A percentile compares a stretch with the other conserved stretches of the same genome.
Conservation (phyloP, 2,113 vertebrate genomes). For the Lophotis ruficrista region DNA sequence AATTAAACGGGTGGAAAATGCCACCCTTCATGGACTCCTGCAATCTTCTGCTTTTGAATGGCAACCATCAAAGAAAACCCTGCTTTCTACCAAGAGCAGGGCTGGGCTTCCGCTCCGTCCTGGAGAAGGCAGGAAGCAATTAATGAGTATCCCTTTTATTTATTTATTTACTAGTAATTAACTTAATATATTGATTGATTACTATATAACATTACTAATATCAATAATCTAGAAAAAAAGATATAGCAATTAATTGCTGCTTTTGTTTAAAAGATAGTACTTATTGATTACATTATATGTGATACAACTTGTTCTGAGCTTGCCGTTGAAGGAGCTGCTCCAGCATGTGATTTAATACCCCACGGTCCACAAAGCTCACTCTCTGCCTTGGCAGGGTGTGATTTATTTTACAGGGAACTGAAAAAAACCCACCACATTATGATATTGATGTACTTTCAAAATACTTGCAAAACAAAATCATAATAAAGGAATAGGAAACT, state of each 20-base stretch:
- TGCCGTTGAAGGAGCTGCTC: not conserved
- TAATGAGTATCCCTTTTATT: not conserved
- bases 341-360: not conserved
- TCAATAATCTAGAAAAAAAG: not conserved
- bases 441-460: not conserved
- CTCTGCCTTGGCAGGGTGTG: not conserved
- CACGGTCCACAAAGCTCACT: not conserved
- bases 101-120: not conserved
- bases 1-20: not conserved
- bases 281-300: not conserved
- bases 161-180: not conserved
- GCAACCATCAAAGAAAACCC: not conserved
- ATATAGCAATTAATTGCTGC: not conserved
- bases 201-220: not conserved
- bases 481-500: not conserved
- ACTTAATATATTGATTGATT: not conserved
- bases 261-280: not conserved
- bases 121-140: not conserved
- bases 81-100: not conserved
- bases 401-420: not conserved
- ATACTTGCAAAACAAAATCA: not conserved
- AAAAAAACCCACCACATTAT: not conserved
- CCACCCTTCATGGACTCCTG: fast-evolving
- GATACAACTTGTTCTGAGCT: not conserved
- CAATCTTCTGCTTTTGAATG: not conserved